phyloP scores from a whole-genome alignment of 2,113 vertebrate species.

The Nothocercus nigrocapillus region DNA sequence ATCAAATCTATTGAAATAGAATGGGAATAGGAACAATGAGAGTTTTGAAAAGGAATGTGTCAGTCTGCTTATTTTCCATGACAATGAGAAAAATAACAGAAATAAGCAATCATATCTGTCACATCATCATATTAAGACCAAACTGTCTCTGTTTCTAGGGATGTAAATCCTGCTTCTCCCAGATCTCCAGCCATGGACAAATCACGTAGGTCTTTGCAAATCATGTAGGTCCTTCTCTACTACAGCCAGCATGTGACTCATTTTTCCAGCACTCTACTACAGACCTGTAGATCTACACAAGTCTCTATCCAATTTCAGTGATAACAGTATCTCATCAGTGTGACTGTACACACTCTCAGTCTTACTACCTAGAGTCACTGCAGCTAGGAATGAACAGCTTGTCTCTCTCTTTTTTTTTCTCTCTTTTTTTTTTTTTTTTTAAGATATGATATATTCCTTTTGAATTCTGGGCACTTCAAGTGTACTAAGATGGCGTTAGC shows the following conservation, averaged over 20 bases:
- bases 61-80: neutral
- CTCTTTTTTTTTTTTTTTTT: neutral
- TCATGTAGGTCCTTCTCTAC: neutral
- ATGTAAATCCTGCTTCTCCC: neutral
- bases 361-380: neutral
- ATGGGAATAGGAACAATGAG: neutral
- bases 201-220: neutral
- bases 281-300: neutral
- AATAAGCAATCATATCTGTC: neutral
- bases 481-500: neutral
- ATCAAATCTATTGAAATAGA: neutral
- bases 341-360: neutral
- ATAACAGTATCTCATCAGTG: rapidly evolving
- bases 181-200: neutral
- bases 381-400: neutral
- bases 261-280: neutral
- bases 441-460: neutral
- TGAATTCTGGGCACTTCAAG: neutral
- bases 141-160: neutral
- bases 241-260: rapidly evolving
- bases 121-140: neutral
- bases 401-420: neutral
- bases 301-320: neutral
- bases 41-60: neutral
- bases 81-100: neutral